These are phyloP conservation scores for Bellardia bayeri DNA, from an alignment of 2,888 invertebrate genomes.

Conservation along the genomic window DNA sequence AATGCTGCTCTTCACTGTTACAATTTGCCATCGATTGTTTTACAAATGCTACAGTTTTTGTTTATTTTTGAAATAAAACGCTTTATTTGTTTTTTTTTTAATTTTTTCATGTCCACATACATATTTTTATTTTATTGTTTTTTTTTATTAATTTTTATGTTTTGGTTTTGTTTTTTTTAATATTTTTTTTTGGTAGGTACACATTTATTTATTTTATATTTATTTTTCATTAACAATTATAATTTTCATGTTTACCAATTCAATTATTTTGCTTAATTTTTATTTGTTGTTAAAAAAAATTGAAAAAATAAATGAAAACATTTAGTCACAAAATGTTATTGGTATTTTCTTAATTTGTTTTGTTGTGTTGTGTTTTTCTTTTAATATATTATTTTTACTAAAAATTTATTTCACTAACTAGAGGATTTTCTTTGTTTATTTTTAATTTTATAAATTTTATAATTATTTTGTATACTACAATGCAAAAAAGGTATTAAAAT, in stretches of 20 bases:
- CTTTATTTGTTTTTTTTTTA: slow-evolving; percentile 2
- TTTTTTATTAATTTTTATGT: slow-evolving; percentile 25
- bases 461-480: slow-evolving; percentile 31
- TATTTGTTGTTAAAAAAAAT: slow-evolving; percentile 26
- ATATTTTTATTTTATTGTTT: slow-evolving; percentile 46
- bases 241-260: slow-evolving; percentile 41
- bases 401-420: slow-evolving; percentile 72
- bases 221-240: slow-evolving; percentile 44
- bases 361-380: neutral
- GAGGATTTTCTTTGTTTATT: slow-evolving; percentile 49
- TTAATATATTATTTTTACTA: slow-evolving; percentile 55
- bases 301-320: slow-evolving; percentile 65
- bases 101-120: slow-evolving; percentile 59
- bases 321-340: slow-evolving; percentile 59
- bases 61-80: neutral
- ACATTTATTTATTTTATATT: slow-evolving; percentile 61
- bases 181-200: slow-evolving; percentile 61
- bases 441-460: slow-evolving; percentile 23
- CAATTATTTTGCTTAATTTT: slow-evolving; percentile 15
- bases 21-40: too few relatives aligned
- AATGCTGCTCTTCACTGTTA: too few relatives aligned
- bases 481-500: slow-evolving; percentile 34
- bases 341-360: slow-evolving; percentile 48
- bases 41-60: too few relatives aligned
- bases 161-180: neutral